phyloP scores from a whole-genome alignment of 2,113 vertebrate species.

The Paralichthys olivaceus region DNA sequence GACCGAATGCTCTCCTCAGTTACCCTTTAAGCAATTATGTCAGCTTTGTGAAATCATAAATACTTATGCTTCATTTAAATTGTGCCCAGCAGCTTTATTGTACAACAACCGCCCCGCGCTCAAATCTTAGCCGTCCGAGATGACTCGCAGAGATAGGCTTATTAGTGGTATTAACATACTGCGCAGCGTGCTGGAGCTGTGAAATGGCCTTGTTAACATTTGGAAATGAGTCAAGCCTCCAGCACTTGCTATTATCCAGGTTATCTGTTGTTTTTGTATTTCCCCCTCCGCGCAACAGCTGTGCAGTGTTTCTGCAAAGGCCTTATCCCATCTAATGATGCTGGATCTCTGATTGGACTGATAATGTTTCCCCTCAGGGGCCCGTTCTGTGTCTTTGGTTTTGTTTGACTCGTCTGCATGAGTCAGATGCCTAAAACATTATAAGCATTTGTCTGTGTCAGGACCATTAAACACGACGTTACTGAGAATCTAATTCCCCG shows the following conservation, averaged over 20 bases:
- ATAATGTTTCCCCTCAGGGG: slow-evolving; percentile 28
- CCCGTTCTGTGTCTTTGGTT: slow-evolving; percentile 23
- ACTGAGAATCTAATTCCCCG: too few species aligned
- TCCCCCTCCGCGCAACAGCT: slow-evolving; percentile 62
- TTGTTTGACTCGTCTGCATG: slow-evolving; percentile 45
- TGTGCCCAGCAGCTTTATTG: slow-evolving; percentile 68
- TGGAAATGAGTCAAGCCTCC: slow-evolving; percentile 75
- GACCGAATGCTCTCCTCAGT: slow-evolving; percentile 56
- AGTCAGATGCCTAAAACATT: slow-evolving; percentile 34
- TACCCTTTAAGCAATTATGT: slow-evolving; percentile 73
- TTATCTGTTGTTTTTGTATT: slow-evolving; percentile 47
- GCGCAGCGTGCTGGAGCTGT: slow-evolving; percentile 53
- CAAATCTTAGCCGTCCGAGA: slow-evolving; percentile 65
- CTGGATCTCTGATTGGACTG: slow-evolving; percentile 59
- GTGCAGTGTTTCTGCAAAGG: slow-evolving; percentile 56
- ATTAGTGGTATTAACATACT: slow-evolving; percentile 76
- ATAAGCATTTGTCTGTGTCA: slow-evolving; percentile 16
- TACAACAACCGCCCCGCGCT: slow-evolving; percentile 40
- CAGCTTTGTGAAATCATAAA: slow-evolving; percentile 73
- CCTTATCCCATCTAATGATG: slow-evolving; percentile 69
- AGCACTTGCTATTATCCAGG: slow-evolving; percentile 71
- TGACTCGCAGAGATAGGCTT: slow-evolving; percentile 75
- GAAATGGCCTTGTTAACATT: slow-evolving; percentile 78
- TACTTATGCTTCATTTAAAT: slow-evolving; percentile 71
- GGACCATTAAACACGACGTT: slow-evolving; percentile 22